Evolutionary conservation across 2,113 vertebrate genomes (phyloP), one percentile per base, ranked within the genome.

Genomic region (Oreochromis niloticus): DNA sequence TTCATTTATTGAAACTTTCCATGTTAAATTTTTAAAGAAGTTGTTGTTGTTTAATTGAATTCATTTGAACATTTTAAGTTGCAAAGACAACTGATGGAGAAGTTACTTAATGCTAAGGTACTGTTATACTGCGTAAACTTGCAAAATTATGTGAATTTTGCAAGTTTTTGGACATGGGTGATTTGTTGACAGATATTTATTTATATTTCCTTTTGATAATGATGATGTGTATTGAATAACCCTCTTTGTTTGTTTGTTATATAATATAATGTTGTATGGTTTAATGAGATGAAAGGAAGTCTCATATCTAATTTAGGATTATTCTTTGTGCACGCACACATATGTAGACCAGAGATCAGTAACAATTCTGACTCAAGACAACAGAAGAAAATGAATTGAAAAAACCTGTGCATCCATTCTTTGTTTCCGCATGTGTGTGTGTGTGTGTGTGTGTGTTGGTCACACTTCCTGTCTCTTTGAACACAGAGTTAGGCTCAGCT

Each of bases 381-480:
- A 52, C 84, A 84, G 54, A 52, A 59, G 11, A 84, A 39, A 10
- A 41, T 10, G 3, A 88, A 68, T 92, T 66, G 7, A 68, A 84
- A 81, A 56, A 81, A 36, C 78, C 41, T 85, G 54, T 59, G 17
- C 19, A 75, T 30, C 3, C 22, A 68, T 81, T 81, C 16, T 73
- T 63, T 82, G 24, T 59, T 11, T 56, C 1, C 7, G 1, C 57
- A 1, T n/a, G 9, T n/a, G 9, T 57, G 30, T 68, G 48, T 83
- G 43, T 27, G 7, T 71, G 22, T 84, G 50, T 78, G 52, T 50
- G 27, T 79, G 59, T 63, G 16, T 63, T 27, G 80, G 52, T 85
- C 75, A 81, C 17, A 68, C 63, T 91, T 87, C 81, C 88, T 82
- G 78, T 86, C 73, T 82, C 80, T 94, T 92, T 91, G 91, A 92